Evolutionary conservation across 2,797 vertebrate species (phyloP), one percentile per base, ranked within the genome.

Genomic region (Australoheros facetus): DNA sequence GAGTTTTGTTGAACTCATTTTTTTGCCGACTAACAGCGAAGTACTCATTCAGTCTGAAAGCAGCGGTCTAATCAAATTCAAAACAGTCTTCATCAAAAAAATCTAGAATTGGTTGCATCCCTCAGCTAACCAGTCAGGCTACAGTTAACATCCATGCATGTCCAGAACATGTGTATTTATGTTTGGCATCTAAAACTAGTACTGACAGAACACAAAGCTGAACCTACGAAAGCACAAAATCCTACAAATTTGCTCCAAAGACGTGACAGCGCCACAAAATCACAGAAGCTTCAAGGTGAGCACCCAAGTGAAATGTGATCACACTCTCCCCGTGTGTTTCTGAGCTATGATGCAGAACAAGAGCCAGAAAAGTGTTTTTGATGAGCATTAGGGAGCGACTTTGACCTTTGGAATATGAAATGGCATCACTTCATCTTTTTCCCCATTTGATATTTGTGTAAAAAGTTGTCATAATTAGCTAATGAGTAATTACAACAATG

Each of bases 41-140:
- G 64, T 69, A 17, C 64, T 51, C 42, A 51, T 69, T 69, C 42
- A 51, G 26, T 30, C 64, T 69, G 42, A 66, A 66, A 66, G 26
- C 5, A 69, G 42, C 42, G 3, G 64, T 51, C 26, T 30, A 48
- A 30, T 69, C 64, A 51, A 48, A 48, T 16, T 66, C 26, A 30
- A 69, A 51, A 23, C 64, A 51, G 30, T 51, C 64, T 66, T 28
- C 23, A 66, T 42, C 62, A 48, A 21, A 66, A 48, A 30, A 30
- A 42, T 48, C 62, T 66, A 48, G 39, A 1, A 28, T 23, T 66
- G 23, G 39, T 28, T 64, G 8, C 39, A 28, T 26, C 14, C 9
- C 60, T 45, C 39, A 64, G 23, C 23, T 39, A 48, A 26, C 14
- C 23, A 28, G 62, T 30, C 42, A 69, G 64, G 26, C 42, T 5